Conservation (phyloP, 2,888 invertebrate species). For the Torymus tubicola region DNA sequence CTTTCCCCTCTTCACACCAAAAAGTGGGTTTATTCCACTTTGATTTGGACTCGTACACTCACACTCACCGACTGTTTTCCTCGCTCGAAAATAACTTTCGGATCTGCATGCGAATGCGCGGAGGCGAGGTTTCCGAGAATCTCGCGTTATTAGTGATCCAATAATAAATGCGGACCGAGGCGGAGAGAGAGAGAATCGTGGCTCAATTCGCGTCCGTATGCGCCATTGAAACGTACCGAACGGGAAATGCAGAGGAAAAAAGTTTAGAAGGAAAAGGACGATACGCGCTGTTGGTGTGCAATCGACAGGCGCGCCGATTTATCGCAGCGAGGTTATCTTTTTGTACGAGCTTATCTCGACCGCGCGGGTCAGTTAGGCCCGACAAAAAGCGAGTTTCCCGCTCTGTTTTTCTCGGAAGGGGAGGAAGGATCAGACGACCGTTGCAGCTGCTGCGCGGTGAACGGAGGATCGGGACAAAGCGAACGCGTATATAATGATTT, state of each 20-base stretch:
- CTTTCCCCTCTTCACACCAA: not conserved
- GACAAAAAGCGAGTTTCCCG: not conserved
- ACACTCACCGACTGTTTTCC: slow-evolving; percentile 16
- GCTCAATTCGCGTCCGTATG: not conserved
- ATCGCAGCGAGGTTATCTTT: slow-evolving; percentile 21
- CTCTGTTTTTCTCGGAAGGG: not conserved
- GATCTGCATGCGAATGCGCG: slow-evolving; percentile 10
- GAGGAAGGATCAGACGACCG: no score
- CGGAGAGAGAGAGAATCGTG: no score
- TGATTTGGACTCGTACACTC: not conserved
- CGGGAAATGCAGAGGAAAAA: not conserved
- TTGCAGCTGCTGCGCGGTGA: no score
- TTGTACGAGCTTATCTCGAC: not conserved
- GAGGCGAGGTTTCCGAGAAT: slow-evolving; percentile 13
- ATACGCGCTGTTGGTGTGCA: not conserved
- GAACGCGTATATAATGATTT: no score
- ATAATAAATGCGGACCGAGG: slow-evolving; percentile 36
- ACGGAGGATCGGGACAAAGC: no score
- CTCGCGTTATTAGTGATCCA: slow-evolving; percentile 40
- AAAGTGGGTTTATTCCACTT: not conserved
- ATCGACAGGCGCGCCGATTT: slow-evolving; percentile 28
- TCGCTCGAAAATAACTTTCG: slow-evolving; percentile 37
- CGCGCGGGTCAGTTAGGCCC: slow-evolving; percentile 16
- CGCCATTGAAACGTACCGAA: not conserved
- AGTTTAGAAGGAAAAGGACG: not conserved